phyloP scores from a whole-genome alignment of 2,888 invertebrate genomes.

The Stenodera caucasica region DNA sequence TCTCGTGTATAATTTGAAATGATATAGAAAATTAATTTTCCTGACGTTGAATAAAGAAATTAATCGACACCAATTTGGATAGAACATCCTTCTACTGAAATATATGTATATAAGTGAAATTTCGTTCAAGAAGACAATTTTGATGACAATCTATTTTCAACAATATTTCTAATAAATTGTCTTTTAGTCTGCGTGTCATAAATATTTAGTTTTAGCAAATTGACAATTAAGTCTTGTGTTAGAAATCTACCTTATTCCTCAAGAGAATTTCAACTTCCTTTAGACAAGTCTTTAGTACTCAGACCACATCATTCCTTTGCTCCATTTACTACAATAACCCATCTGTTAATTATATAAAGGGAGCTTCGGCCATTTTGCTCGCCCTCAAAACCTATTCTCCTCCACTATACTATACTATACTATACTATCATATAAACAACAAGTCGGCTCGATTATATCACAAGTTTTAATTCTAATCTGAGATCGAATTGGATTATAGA shows the following conservation, averaged over 20 bases:
- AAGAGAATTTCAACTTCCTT: conserved; percentile 30
- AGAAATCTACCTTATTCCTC: conserved; percentile 17
- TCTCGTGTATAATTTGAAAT: neutral
- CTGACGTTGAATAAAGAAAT: neutral
- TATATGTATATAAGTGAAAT: neutral
- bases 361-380: neutral
- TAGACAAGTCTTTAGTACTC: conserved; percentile 36
- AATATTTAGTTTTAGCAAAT: conserved; percentile 25
- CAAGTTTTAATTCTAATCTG: conserved; percentile 31
- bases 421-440: neutral
- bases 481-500: conserved; percentile 38
- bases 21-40: neutral
- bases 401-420: neutral
- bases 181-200: conserved; percentile 19
- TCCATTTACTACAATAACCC: conserved; percentile 41
- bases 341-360: conserved; percentile 38
- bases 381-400: neutral
- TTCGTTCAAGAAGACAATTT: too few species aligned
- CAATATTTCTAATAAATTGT: conserved; percentile 22
- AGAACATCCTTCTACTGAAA: neutral
- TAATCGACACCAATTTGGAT: neutral
- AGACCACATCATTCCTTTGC: conserved; percentile 38
- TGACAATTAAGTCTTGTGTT: conserved; percentile 24
- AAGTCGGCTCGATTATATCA: conserved; percentile 23
- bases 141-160: too few species aligned